Percentiles rank a stretch among this genome's conserved stretches.
These are phyloP conservation scores for Forbesichthys agassizii DNA, from an alignment of 2,113 vertebrate species.

Conservation along the genomic window DNA sequence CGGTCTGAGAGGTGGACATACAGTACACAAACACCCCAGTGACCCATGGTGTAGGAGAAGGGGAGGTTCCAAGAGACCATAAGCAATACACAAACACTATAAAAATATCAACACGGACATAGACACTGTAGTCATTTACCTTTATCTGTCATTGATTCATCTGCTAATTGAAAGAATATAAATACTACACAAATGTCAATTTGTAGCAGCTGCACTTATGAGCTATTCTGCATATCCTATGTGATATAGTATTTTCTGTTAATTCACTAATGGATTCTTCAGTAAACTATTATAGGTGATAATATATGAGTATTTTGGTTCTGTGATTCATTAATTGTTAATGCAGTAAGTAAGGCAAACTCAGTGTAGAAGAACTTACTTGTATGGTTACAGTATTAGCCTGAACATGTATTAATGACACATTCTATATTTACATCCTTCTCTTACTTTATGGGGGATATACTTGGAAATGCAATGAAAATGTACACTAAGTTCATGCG, in stretches of 20 bases:
- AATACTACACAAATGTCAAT: too few relatives aligned
- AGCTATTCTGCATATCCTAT: too few relatives aligned
- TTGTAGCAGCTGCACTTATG: background rate
- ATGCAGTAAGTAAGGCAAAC: background rate
- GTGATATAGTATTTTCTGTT: too few relatives aligned
- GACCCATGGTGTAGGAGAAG: conserved; percentile 31
- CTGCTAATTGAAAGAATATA: background rate
- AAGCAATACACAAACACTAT: background rate
- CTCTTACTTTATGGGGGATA: conserved; percentile 31
- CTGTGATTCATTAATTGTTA: background rate
- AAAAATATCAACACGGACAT: background rate
- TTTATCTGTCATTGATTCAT: background rate
- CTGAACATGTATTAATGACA: conserved; percentile 2
- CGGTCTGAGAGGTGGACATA: conserved; percentile 8
- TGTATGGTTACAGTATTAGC: background rate
- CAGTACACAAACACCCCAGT: conserved; percentile 32
- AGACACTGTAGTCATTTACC: background rate
- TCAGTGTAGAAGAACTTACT: background rate
- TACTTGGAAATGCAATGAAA: conserved; percentile 44
- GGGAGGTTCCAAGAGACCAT: background rate
- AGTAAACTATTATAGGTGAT: background rate
- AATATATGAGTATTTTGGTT: background rate
- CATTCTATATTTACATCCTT: conserved; percentile 17
- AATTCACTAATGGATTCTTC: background rate
- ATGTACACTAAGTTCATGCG: conserved; percentile 10